phyloP scores from a whole-genome alignment of 2,888 invertebrate species.

The Machimus atricapillus region DNA sequence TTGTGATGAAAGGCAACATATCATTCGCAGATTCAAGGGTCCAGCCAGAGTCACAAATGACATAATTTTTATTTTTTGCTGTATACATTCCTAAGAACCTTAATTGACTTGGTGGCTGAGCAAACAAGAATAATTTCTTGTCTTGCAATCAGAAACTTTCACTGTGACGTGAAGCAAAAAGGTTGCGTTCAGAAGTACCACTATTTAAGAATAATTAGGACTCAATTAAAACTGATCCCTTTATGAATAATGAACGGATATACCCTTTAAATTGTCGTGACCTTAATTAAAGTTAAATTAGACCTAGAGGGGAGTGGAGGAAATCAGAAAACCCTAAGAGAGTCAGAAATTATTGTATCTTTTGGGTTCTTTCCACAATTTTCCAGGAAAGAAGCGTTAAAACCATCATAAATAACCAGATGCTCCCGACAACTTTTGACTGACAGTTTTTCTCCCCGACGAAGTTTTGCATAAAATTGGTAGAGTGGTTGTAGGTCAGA shows the following conservation, averaged over 20 bases:
- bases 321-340: neutral
- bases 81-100: neutral
- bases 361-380: neutral
- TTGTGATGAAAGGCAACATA: neutral
- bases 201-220: neutral
- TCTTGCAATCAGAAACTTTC: neutral
- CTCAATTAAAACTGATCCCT: neutral
- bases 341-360: neutral
- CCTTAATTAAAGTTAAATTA: conserved; percentile 11
- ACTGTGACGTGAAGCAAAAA: neutral
- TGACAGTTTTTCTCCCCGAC: neutral
- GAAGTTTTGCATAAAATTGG: neutral
- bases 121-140: neutral
- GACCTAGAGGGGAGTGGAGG: neutral
- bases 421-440: neutral
- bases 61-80: neutral
- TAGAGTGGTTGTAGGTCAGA: neutral
- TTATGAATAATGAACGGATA: neutral
- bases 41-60: neutral
- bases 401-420: neutral
- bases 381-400: neutral
- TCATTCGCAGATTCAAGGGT: neutral
- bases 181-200: neutral
- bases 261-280: neutral
- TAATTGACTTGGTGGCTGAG: neutral